Evolutionary conservation across 2,888 invertebrate species (phyloP).

Genomic region (Protophormia terraenovae): DNA sequence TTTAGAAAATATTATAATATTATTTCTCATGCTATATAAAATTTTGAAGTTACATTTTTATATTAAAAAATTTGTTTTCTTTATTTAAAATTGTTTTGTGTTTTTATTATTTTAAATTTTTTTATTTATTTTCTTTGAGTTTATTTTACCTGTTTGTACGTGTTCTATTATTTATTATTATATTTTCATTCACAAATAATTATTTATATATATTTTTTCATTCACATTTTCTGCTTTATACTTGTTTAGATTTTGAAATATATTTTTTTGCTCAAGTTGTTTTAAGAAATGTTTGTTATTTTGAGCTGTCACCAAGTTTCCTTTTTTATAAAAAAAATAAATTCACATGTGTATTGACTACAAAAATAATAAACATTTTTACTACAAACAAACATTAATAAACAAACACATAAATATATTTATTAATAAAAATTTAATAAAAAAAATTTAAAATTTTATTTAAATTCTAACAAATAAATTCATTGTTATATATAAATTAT

Average conservation of each 20-base stretch:
- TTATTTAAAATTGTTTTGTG: background rate
- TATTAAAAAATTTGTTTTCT: background rate
- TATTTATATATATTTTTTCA: background rate
- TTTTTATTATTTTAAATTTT: background rate
- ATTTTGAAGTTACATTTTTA: no score
- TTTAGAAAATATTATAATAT: no score
- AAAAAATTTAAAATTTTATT: background rate
- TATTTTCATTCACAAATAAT: slow-evolving; percentile 21
- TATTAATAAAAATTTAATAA: background rate
- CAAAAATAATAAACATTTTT: slow-evolving; percentile 40
- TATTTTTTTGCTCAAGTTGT: background rate
- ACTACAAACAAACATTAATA: slow-evolving; percentile 24
- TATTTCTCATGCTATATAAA: no score
- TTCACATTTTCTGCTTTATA: slow-evolving; percentile 1
- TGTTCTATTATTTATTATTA: background rate
- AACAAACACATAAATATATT: background rate
- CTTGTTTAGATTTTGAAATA: slow-evolving; percentile 23
- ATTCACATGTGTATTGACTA: slow-evolving; percentile 23
- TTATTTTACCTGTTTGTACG: slow-evolving; percentile 9
- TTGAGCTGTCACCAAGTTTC: slow-evolving; percentile 53
- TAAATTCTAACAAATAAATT: background rate
- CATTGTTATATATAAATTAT: background rate
- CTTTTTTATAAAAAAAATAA: slow-evolving; percentile 37
- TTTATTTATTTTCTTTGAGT: slow-evolving; percentile 1
- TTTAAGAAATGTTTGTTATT: slow-evolving; percentile 35